A percentile compares a stretch with the other conserved stretches of the same genome.
Conservation (phyloP, 2,113 vertebrate species). For the Aegithalos caudatus region DNA sequence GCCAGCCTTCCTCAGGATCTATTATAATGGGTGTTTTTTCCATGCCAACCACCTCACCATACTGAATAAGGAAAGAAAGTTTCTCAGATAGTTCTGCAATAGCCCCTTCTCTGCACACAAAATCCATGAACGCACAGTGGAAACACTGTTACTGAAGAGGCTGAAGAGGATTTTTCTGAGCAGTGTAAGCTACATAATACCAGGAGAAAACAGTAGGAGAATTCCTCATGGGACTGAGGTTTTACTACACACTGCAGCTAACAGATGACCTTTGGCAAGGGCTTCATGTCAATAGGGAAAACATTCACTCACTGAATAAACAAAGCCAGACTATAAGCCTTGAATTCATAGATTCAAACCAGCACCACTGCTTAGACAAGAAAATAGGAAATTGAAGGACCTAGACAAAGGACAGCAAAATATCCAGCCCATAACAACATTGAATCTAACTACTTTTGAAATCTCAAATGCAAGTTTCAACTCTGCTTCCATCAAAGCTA, state of each 20-base stretch:
- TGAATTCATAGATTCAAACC: not conserved
- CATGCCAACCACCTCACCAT: not conserved
- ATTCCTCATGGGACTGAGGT: not conserved
- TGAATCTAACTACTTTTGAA: not conserved
- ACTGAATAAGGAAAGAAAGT: not conserved
- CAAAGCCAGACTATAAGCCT: not conserved
- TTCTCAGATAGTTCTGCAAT: not conserved
- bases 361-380: not conserved
- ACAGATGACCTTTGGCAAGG: slow-evolving; percentile 25
- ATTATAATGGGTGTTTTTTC: not conserved
- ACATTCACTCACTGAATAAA: slow-evolving; percentile 46
- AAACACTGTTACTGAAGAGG: not conserved
- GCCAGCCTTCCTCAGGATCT: not conserved
- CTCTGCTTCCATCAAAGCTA: not conserved
- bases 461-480: not conserved
- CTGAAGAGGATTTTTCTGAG: not conserved
- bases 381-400: not conserved
- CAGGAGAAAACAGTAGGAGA: not conserved
- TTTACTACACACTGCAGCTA: not conserved
- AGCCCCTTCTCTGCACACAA: not conserved
- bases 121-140: not conserved
- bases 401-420: not conserved
- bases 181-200: not conserved
- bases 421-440: not conserved
- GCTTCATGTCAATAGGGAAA: not conserved